Conservation (phyloP, 2,888 invertebrate genomes). For the Pollenia angustigena region DNA sequence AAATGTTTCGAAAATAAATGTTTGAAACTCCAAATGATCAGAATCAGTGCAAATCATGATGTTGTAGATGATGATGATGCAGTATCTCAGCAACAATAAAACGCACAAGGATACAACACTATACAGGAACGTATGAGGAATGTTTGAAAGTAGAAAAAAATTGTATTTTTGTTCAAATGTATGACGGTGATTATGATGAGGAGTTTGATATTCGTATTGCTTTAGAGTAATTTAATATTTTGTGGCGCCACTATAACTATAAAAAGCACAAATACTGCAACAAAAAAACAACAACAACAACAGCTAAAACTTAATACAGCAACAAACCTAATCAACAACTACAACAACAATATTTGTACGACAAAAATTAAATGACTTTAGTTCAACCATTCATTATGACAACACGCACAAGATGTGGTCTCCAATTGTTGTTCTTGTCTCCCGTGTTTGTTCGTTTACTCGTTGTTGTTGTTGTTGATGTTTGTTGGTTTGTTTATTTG, state of each 20-base stretch:
- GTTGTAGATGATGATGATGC: constrained; percentile 50
- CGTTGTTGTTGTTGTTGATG: constrained; percentile 15
- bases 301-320: constrained; percentile 44
- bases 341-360: constrained; percentile 72
- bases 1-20: constrained; percentile 42
- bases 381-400: constrained; percentile 83
- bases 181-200: constrained; percentile 43
- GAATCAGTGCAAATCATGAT: constrained; percentile 61
- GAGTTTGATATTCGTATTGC: constrained; percentile 60
- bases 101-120: neutral
- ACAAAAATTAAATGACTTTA: constrained; percentile 83
- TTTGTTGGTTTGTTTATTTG: constrained; percentile 62
- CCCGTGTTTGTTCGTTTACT: constrained; percentile 14
- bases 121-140: constrained; percentile 40
- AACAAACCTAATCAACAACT: constrained; percentile 34
- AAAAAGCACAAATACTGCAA: constrained; percentile 71
- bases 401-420: constrained; percentile 79
- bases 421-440: constrained; percentile 45
- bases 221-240: constrained; percentile 82
- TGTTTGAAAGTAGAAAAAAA: constrained; percentile 18
- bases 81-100: constrained; percentile 39
- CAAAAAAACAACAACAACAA: constrained; percentile 57
- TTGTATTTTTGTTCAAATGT: constrained; percentile 28
- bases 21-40: constrained; percentile 60
- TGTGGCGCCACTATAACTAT: constrained; percentile 83